Evolutionary conservation across 1,140 invertebrate species (phyloP), one percentile per base, ranked within the genome.

Genomic region (Chironomus striatipennis): DNA sequence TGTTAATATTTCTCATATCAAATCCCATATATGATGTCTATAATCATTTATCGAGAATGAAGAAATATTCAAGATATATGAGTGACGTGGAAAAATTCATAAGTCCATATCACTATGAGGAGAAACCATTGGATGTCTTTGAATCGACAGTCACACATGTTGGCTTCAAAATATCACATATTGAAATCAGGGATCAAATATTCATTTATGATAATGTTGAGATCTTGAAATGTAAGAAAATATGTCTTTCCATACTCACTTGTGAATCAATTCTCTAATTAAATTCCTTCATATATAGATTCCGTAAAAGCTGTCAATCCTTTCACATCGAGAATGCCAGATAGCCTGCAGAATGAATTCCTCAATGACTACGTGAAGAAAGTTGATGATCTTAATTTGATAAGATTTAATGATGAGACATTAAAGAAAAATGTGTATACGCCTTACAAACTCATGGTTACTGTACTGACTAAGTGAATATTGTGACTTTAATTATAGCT

Each of bases 291-390:
- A 18, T n/a, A 7, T 75, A 70, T 78, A 92, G 92, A 89, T 77
- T 88, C 91, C 34, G 84, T 89, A 0, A 84, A 83, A 75, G 90
- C 92, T 0, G 88, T 94, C 5, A 93, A 91, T 79, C 92, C 93
- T 0, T 94, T 93, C 77, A 78, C 91, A 65, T 81, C 85, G 4
- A 81, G 87, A 24, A 88, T 95, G 75, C 89, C 91, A 0, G 77
- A 83, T 0, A 79, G 86, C 0, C 75, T 90, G 4, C 86, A 87
- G 64, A 84, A 89, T n/a, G 85, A 89, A 2, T 94, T 89, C 78
- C 82, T 88, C 20, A 79, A 85, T 43, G 88, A 89, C 76, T 87
- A 87, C 74, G 75, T 88, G 9, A 78, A 83, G 0, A 80, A 85
- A 47, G 82, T 88, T 0, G 78, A 79, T 21, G 82, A 83, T 10